Evolutionary conservation across 2,113 vertebrate genomes (phyloP), one percentile per base, ranked within the genome.

Genomic region (Abramis brama): DNA sequence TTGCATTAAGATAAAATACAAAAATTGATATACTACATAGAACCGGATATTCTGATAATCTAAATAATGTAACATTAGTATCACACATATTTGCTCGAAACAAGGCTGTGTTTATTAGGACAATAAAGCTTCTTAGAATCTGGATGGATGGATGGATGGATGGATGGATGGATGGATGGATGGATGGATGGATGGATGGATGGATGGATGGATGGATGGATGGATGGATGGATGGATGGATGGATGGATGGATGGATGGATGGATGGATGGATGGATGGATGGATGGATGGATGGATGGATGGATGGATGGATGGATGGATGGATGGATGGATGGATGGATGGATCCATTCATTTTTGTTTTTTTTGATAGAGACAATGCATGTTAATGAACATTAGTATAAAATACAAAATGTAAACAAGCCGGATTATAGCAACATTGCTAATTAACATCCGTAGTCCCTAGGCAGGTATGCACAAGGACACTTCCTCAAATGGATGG

Each of bases 301-400:
- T 4, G 33, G 23, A 62, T 25, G 9, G 2, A 60, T 62, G 0
- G n/a, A n/a, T 62, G 0, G n/a, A 62, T 39, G 6, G 39, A 39
- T 19, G 1, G 1, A 68, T 6, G 2, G 0, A 30, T 19, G 6
- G 6, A 68, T 6, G 2, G 0, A 30, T 2, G 25, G 11, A 64
- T 66, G 25, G 4, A 7, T 66, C 4, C 1, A 4, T 27, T 4
- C 11, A 27, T 25, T 11, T n/a, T n/a, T n/a, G n/a, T 25, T 43
- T 43, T 43, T 43, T 39, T 39, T 39, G 1, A 39, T 39, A 39
- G 6, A 6, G 39, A 7, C 6, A 43, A 8, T 43, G 39, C 39
- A 43, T 43, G 39, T 43, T 43, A 8, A 43, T 7, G 7, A 43
- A 43, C 7, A 43, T 43, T 43, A 43, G 39, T 8, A 43, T 43